Evolutionary conservation across 1,140 invertebrate genomes (phyloP).

Genomic region (Homarus americanus): DNA sequence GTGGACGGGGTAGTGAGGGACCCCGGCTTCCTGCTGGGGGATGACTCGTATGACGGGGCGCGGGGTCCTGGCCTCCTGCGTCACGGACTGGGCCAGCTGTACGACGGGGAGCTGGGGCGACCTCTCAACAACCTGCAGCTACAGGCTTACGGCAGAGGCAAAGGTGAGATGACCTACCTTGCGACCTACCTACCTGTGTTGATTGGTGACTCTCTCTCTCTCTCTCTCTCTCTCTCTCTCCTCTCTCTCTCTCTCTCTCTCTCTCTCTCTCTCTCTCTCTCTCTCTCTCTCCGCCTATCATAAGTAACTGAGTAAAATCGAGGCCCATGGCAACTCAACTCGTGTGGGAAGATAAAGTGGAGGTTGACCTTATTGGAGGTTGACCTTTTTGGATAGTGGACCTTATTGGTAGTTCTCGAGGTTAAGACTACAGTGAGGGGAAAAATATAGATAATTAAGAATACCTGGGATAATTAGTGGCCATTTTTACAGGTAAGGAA

Average conservation of each 20-base stretch:
- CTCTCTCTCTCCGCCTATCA: too few species aligned
- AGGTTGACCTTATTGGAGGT: too few species aligned
- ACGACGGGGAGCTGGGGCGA: slow-evolving; percentile 37
- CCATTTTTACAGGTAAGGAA: too few species aligned
- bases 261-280: neutral
- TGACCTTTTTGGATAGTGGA: too few species aligned
- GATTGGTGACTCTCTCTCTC: neutral
- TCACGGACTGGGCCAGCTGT: slow-evolving; percentile 42
- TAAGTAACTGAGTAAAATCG: too few species aligned
- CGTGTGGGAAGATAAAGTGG: too few species aligned
- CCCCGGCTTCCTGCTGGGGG: slow-evolving; percentile 38
- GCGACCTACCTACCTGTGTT: neutral
- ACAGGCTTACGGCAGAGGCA: slow-evolving; percentile 46
- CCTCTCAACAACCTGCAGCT: slow-evolving; percentile 50
- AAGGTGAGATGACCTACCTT: slow-evolving; percentile 42
- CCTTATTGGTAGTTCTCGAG: too few species aligned
- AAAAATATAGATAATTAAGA: too few species aligned
- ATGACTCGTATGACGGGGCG: slow-evolving; percentile 34
- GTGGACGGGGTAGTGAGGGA: slow-evolving; percentile 19
- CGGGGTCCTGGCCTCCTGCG: slow-evolving; percentile 20
- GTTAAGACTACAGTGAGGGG: too few species aligned
- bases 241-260: neutral
- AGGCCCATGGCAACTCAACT: too few species aligned
- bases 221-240: neutral
- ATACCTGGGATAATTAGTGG: too few species aligned